phyloP scores from a whole-genome alignment of 2,888 invertebrate species.

The Leptopilina myrica region DNA sequence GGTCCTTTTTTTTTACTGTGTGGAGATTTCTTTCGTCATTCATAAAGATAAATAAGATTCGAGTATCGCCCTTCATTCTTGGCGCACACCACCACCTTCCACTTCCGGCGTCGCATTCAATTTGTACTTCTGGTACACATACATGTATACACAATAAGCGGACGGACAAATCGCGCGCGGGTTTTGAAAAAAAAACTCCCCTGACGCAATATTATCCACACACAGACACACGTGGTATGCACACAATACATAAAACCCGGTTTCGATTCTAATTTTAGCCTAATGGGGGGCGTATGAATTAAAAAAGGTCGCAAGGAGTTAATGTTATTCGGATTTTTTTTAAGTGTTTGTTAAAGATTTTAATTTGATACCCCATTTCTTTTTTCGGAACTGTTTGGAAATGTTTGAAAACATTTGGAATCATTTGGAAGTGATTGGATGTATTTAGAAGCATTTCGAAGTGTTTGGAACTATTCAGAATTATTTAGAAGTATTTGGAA shows the following conservation, averaged over 20 bases:
- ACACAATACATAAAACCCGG: background rate
- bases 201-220: slow-evolving; percentile 22
- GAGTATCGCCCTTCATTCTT: slow-evolving; percentile 29
- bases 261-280: slow-evolving; percentile 27
- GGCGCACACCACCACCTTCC: slow-evolving; percentile 44
- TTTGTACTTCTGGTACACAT: slow-evolving; percentile 43
- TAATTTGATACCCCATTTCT: no score
- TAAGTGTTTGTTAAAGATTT: background rate
- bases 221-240: slow-evolving; percentile 22
- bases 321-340: background rate
- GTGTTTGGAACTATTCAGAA: no score
- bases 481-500: no score
- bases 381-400: no score
- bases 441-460: no score
- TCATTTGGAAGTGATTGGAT: no score
- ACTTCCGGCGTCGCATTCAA: slow-evolving; percentile 47
- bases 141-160: slow-evolving; percentile 48
- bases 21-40: slow-evolving; percentile 47
- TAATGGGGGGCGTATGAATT: background rate
- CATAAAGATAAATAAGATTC: slow-evolving; percentile 5
- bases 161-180: slow-evolving; percentile 46
- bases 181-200: slow-evolving; percentile 11
- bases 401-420: no score
- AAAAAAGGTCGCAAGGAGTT: no score
- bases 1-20: no score